Conservation (phyloP, 1,140 invertebrate species). For the Drosophila cardini region DNA sequence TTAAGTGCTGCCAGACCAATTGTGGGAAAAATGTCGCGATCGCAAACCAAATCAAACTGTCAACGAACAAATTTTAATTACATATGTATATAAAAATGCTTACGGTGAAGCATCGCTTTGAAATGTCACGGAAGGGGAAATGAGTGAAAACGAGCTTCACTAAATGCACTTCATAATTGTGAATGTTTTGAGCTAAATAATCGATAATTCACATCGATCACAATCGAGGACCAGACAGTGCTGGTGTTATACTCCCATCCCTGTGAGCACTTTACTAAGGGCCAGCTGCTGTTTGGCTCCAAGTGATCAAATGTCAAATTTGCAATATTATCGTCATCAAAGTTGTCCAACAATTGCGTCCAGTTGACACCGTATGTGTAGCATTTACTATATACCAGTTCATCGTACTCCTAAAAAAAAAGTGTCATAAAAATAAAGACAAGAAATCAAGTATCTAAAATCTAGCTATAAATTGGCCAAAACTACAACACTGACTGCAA, state of each 20-base stretch:
- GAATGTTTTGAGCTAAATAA: neutral
- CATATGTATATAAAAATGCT: conserved; percentile 53
- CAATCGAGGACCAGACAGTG: conserved; percentile 90
- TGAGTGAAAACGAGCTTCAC: conserved; percentile 46
- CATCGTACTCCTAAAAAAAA: conserved; percentile 85
- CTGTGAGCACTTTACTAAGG: conserved; percentile 88
- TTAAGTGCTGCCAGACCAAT: conserved; percentile 93
- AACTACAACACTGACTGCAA: too few species aligned
- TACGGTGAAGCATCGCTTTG: conserved; percentile 35
- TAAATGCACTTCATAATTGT: conserved; percentile 49
- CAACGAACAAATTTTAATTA: conserved; percentile 36
- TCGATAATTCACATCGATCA: conserved; percentile 89
- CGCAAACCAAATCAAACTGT: conserved; percentile 94
- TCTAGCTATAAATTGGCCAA: too few species aligned
- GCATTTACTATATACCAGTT: conserved; percentile 87
- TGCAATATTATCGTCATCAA: conserved; percentile 33
- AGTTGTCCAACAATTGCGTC: conserved; percentile 86
- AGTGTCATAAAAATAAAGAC: too few species aligned
- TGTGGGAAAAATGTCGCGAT: conserved; percentile 93
- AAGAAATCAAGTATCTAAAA: too few species aligned
- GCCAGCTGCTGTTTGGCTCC: conserved; percentile 87
- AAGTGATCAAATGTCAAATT: conserved; percentile 62
- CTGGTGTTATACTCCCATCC: conserved; percentile 93
- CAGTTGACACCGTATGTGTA: conserved; percentile 90
- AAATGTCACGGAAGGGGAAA: conserved; percentile 26